Evolutionary conservation across 92 coral and sea anemone genomes (phyloP).

Genomic region (Porites cylindrica): DNA sequence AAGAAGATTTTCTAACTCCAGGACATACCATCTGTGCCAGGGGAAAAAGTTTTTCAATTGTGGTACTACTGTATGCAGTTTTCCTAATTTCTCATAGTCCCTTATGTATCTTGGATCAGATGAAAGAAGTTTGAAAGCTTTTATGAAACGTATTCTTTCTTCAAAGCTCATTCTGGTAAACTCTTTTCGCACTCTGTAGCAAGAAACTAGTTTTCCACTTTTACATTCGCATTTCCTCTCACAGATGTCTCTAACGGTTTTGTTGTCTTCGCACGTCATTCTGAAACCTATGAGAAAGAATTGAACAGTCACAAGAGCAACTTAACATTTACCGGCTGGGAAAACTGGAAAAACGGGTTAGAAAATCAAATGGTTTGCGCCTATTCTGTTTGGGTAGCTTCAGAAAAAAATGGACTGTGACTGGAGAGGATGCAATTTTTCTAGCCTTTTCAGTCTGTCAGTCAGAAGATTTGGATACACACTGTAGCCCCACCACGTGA

Average conservation of each 20-base stretch:
- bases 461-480: no score
- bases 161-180: slow-evolving; percentile 70
- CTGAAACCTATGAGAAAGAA: background rate
- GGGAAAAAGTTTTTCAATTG: slow-evolving; percentile 66
- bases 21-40: slow-evolving; percentile 79
- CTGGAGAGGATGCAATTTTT: no score
- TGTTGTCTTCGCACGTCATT: background rate
- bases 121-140: slow-evolving; percentile 67
- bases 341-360: no score
- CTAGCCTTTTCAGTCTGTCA: no score
- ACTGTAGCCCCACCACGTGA: no score
- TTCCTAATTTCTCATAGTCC: slow-evolving; percentile 64
- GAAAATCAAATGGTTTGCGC: no score
- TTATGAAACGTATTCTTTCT: slow-evolving; percentile 72
- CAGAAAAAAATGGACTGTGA: no score
- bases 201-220: slow-evolving; percentile 43
- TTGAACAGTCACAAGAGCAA: no score
- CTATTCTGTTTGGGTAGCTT: no score
- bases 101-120: slow-evolving; percentile 71
- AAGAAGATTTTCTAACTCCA: slow-evolving; percentile 70
- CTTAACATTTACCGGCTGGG: no score
- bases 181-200: slow-evolving; percentile 77
- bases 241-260: slow-evolving; percentile 45
- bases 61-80: slow-evolving; percentile 64
- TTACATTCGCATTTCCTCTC: slow-evolving; percentile 62